Conservation (phyloP, 1,140 invertebrate species). For the Macrotrachela quadricornifera region DNA sequence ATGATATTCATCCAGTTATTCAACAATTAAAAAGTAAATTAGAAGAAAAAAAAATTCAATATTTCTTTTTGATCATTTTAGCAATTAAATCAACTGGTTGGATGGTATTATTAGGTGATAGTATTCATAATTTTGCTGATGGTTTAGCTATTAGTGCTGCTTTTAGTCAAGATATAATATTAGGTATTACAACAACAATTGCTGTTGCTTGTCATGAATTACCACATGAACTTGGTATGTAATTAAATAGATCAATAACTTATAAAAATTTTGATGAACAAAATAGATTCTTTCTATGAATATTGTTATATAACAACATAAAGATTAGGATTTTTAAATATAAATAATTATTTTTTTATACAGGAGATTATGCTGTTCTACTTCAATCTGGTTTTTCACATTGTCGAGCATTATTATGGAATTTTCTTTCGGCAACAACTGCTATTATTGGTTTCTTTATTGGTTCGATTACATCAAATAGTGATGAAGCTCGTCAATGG, state of each 20-base stretch:
- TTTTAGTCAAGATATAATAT: slow-evolving; percentile 18
- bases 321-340: no score
- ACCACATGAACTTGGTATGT: slow-evolving; percentile 33
- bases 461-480: no score
- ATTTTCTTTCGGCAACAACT: background rate
- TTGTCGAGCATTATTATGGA: slow-evolving; percentile 4
- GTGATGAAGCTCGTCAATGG: background rate
- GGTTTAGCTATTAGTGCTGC: slow-evolving; percentile 34
- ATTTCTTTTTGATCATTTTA: slow-evolving; percentile 2
- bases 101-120: slow-evolving; percentile 33
- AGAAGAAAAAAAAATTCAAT: background rate
- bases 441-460: background rate
- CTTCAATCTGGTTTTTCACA: slow-evolving; percentile 3
- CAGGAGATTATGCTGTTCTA: slow-evolving; percentile 15
- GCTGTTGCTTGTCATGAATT: slow-evolving; percentile 35
- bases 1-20: no score
- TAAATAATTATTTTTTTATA: no score
- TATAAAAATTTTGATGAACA: no score
- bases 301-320: no score
- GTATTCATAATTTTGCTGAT: slow-evolving; percentile 34
- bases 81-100: slow-evolving; percentile 18
- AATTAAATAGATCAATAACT: no score
- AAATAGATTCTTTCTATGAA: no score
- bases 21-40: no score
- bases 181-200: slow-evolving; percentile 29